Evolutionary conservation across 2,888 invertebrate species (phyloP), one percentile per base, ranked within the genome.

Genomic region (Heliconius hortense): DNA sequence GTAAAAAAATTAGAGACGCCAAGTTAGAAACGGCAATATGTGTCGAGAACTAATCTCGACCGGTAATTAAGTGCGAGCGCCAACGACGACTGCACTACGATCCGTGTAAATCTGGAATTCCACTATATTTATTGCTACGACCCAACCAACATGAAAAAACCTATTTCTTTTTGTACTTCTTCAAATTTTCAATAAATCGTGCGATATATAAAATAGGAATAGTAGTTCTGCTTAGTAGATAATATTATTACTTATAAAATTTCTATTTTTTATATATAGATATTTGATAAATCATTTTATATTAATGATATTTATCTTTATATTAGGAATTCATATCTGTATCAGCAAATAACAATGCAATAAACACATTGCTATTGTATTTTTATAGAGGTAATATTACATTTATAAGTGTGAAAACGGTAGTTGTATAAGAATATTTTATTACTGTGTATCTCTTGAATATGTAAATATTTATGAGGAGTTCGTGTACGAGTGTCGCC

Each of bases 101-200:
- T 82, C 83, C 82, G 82, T 85, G 90, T 90, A 91, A 91, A 91
- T 89, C 91, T 84, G 82, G 84, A 84, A 85, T 87, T 88, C 82
- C 86, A 85, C 94, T 95, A 88, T 90, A 93, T 93, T 93, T 92
- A 93, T 87, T 90, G 91, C 92, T 92, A 92, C 91, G 82, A 90
- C 87, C 83, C 80, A 82, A 81, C 81, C 87, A 88, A 89, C 86
- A 85, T 84, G 86, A 84, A 84, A 86, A n/a, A n/a, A n/a, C n/a
- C 75, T 64, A 73, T 72, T 68, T 74, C 60, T 35, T 35, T 56
- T 56, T 53, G 28, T 43, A 15, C 13, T 15, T 43, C 15, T 15
- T 15, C 13, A 15, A 43, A 15, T 35, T 35, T 35, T 35, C 1
- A 10, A 35, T 35, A 35, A 35, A 0, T 35, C 35, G 35, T 10